Percentiles rank a stretch among this genome's conserved stretches.
These are phyloP conservation scores for Athalia circularis DNA, from an alignment of 2,888 invertebrate species.

Conservation along the genomic window DNA sequence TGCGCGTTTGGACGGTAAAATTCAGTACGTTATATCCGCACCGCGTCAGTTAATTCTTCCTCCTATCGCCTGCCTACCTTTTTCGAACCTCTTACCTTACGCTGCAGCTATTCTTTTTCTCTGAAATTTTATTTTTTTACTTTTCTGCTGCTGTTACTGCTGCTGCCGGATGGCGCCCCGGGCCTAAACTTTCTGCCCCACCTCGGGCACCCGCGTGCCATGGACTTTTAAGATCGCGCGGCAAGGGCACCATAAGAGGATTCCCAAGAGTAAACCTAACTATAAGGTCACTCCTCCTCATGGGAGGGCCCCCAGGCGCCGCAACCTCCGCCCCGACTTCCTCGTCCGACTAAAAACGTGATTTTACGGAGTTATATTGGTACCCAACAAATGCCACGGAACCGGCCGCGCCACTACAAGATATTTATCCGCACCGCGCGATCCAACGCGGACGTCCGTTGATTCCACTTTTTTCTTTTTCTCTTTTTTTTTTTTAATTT, in stretches of 20 bases:
- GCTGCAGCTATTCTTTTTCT: too few species aligned
- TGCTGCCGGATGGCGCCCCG: constrained; percentile 4
- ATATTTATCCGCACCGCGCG: constrained; percentile 34
- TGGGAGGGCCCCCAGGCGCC: constrained; percentile 73
- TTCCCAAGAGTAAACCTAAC: constrained; percentile 69
- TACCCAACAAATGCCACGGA: constrained; percentile 13
- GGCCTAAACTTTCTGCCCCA: constrained; percentile 27
- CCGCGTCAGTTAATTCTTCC: constrained; percentile 33
- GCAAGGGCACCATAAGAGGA: constrained; percentile 55
- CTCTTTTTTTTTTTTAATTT: too few species aligned
- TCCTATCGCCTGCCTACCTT: neutral
- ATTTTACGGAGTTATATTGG: constrained; percentile 62
- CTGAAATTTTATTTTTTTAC: too few species aligned
- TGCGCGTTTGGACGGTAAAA: constrained; percentile 36
- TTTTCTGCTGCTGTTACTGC: too few species aligned
- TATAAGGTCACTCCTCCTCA: constrained; percentile 71
- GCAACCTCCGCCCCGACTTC: constrained; percentile 63
- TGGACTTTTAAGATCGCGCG: constrained; percentile 27
- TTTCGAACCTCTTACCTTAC: constrained; percentile 9
- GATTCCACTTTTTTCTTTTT: neutral
- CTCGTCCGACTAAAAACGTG: constrained; percentile 64
- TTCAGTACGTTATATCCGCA: constrained; percentile 34
- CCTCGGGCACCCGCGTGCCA: constrained; percentile 42
- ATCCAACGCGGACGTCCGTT: constrained; percentile 20
- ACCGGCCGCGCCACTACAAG: constrained; percentile 26